A percentile compares a stretch with the other conserved stretches of the same genome.
Evolutionary conservation across 2,113 vertebrate species (phyloP).

Genomic region (Amia ocellicauda): DNA sequence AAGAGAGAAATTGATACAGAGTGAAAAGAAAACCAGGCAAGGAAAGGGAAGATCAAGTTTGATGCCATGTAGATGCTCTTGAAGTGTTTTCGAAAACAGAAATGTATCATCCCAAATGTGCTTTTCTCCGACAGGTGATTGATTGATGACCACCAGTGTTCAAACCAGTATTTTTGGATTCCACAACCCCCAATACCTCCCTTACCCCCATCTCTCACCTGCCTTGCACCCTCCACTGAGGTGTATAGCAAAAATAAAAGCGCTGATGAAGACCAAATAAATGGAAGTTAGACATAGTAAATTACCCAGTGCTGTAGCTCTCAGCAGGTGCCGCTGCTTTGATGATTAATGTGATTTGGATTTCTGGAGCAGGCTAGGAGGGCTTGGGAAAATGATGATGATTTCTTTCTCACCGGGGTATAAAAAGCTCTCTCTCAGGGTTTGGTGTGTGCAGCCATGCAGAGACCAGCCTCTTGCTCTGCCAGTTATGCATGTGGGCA

Average conservation of each 20-base stretch:
- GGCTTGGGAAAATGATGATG: conserved; percentile 44
- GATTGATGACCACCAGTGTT: too few species aligned
- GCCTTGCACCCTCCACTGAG: conserved; percentile 37
- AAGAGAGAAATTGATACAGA: too few species aligned
- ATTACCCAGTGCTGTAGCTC: conserved; percentile 42
- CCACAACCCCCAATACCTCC: neutral
- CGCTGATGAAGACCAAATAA: conserved; percentile 48
- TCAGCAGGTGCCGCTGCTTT: conserved; percentile 24
- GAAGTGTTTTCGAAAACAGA: too few species aligned
- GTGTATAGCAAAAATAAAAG: conserved; percentile 37
- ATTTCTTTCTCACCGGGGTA: conserved; percentile 33
- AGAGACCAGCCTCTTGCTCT: neutral
- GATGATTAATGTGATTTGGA: conserved; percentile 41
- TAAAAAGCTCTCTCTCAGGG: neutral
- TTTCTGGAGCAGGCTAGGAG: conserved; percentile 49
- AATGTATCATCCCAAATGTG: too few species aligned
- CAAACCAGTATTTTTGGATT: too few species aligned
- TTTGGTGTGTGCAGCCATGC: neutral
- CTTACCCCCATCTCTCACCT: neutral
- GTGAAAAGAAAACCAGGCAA: too few species aligned
- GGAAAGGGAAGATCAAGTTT: too few species aligned
- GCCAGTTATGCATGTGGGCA: neutral
- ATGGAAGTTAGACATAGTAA: conserved; percentile 42
- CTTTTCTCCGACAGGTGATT: too few species aligned
- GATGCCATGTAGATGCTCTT: too few species aligned